Evolutionary conservation across 2,113 vertebrate genomes (phyloP), one percentile per base, ranked within the genome.

Genomic region (Engystomops pustulosus): DNA sequence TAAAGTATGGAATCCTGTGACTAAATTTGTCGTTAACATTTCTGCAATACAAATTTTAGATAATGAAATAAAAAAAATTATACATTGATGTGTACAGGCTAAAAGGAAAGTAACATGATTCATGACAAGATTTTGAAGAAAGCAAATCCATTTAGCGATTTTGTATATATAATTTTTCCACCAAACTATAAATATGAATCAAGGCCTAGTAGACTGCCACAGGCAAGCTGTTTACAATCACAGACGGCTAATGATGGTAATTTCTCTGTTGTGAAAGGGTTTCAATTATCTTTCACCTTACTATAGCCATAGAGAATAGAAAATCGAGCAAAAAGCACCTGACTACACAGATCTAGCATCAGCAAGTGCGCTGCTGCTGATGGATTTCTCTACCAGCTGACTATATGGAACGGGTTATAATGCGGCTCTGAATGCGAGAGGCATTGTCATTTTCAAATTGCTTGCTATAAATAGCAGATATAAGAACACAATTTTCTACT

Each of bases 221-320:
- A 75, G 71, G 58, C 51, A 83, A 75, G 70, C 81, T 65, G 38
- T 83, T 83, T 53, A 70, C 79, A 70, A 81, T 81, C 67, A 81
- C 44, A 36, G 65, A 70, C 79, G 41, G 79, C 62, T 81, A 67
- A 81, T 81, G 49, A 81, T 81, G 65, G 79, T 81, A 38, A 81
- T 81, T 70, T 81, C 30, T n/a, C 15, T 81, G 41, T 81, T 70
- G 27, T 81, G 79, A 70, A 68, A 70, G 65, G 23, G 45, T 68
- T 70, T 81, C 30, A 81, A 47, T 81, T 81, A 81, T 70, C 30
- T 20, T 23, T 53, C 20, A 68, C 51, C 60, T 67, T 68, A 34
- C 58, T 38, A 68, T 32, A 68, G 62, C 44, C 78, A 80, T 32
- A 47, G 44, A 51, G 18, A 75, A 51, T 34, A 75, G 49, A 32